phyloP scores from a whole-genome alignment of 1,140 invertebrate species.

The Euschistus heros region DNA sequence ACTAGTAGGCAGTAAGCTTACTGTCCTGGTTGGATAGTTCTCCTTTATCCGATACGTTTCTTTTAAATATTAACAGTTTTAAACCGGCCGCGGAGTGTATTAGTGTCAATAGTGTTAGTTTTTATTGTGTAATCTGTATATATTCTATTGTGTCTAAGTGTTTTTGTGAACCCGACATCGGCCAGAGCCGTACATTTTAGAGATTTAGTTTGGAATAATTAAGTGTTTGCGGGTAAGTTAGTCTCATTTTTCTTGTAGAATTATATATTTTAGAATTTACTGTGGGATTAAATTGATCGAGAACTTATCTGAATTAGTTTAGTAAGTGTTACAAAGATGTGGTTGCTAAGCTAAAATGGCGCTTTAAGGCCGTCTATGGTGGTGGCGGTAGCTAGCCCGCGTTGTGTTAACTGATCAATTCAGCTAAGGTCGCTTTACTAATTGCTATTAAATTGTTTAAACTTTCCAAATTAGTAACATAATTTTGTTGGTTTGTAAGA shows the following conservation, averaged over 20 bases:
- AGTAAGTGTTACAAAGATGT: neutral
- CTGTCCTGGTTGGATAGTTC: neutral
- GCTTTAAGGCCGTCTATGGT: conserved; percentile 1
- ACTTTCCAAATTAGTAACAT: no score
- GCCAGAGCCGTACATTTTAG: neutral
- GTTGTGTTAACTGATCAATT: neutral
- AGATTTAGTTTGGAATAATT: conserved; percentile 7
- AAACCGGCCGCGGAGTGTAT: neutral
- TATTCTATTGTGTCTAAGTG: neutral
- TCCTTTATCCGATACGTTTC: neutral
- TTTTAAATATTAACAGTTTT: neutral
- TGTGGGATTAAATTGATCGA: no score
- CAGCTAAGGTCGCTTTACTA: conserved; percentile 13
- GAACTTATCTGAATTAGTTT: neutral
- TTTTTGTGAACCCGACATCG: no score
- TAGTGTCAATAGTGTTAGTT: neutral
- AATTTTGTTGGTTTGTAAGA: no score
- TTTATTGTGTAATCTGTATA: neutral
- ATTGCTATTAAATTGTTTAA: no score
- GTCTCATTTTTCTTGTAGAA: no score
- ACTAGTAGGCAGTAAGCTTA: neutral
- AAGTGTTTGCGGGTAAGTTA: neutral
- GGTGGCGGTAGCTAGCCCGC: neutral
- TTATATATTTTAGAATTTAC: no score
- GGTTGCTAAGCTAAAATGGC: neutral